Evolutionary conservation across 2,113 vertebrate species (phyloP).

Genomic region (Amphiprion ocellaris): DNA sequence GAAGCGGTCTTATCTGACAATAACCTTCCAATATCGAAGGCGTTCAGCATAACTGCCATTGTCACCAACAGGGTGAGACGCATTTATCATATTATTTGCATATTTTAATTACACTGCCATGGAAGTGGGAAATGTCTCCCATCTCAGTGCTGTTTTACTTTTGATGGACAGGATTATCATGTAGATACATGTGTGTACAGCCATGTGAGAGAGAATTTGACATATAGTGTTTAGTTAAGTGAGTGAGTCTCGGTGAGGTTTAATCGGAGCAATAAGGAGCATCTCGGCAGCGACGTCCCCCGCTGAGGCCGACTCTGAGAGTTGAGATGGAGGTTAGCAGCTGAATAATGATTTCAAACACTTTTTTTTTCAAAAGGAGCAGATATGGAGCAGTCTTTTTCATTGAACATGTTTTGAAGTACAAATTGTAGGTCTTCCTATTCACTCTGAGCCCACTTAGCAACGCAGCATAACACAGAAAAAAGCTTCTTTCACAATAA

Average conservation of each 20-base stretch:
- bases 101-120: constrained; percentile 77
- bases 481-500: background rate
- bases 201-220: background rate
- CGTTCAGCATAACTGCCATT: constrained; percentile 44
- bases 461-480: background rate
- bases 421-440: background rate
- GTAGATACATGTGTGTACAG: background rate
- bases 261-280: background rate
- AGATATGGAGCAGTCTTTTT: constrained; percentile 5
- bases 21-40: constrained; percentile 51
- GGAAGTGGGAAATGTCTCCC: constrained; percentile 38
- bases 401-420: background rate
- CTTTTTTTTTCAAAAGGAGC: background rate
- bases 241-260: constrained; percentile 11
- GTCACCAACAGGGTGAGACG: constrained; percentile 52
- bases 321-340: constrained; percentile 36
- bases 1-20: constrained; percentile 66
- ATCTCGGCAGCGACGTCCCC: background rate
- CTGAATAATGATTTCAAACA: constrained; percentile 29
- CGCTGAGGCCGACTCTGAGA: background rate
- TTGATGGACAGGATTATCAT: constrained; percentile 33
- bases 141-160: constrained; percentile 22
- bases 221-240: background rate
- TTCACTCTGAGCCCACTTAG: constrained; percentile 12
- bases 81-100: constrained; percentile 73